Evolutionary conservation across 2,888 invertebrate species (phyloP).

Genomic region (Campoplex capitator): DNA sequence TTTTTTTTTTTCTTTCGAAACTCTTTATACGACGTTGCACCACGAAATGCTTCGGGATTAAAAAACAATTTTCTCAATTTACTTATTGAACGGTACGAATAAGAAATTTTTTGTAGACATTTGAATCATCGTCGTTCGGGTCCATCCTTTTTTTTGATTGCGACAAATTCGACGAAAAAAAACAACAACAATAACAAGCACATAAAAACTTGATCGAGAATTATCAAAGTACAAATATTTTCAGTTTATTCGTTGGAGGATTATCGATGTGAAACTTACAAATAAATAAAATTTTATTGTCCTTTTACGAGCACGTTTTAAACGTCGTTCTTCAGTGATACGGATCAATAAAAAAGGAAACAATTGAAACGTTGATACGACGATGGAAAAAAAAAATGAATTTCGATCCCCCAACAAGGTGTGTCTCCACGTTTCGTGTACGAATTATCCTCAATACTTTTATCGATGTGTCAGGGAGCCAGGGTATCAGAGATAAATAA

Average conservation of each 20-base stretch:
- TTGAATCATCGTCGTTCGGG: background rate
- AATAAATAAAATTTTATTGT: background rate
- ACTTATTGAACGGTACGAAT: background rate
- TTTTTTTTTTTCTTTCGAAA: background rate
- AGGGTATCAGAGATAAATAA: constrained; percentile 36
- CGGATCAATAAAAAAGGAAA: background rate
- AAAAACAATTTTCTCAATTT: background rate
- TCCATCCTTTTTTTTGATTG: background rate
- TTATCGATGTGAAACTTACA: background rate
- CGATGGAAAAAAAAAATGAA: background rate
- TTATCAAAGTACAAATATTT: background rate
- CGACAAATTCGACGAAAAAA: background rate
- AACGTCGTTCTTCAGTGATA: background rate
- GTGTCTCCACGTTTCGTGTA: background rate
- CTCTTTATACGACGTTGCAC: background rate
- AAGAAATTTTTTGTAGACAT: background rate
- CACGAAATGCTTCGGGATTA: background rate
- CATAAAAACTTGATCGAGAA: background rate
- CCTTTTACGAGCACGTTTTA: background rate
- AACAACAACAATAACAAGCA: background rate
- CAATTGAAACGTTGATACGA: background rate
- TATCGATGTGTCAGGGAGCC: background rate
- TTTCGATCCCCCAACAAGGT: background rate
- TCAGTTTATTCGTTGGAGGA: background rate
- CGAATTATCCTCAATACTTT: background rate